Conservation (phyloP, 92 coral and sea anemone genomes). For the Pocillopora grandis region DNA sequence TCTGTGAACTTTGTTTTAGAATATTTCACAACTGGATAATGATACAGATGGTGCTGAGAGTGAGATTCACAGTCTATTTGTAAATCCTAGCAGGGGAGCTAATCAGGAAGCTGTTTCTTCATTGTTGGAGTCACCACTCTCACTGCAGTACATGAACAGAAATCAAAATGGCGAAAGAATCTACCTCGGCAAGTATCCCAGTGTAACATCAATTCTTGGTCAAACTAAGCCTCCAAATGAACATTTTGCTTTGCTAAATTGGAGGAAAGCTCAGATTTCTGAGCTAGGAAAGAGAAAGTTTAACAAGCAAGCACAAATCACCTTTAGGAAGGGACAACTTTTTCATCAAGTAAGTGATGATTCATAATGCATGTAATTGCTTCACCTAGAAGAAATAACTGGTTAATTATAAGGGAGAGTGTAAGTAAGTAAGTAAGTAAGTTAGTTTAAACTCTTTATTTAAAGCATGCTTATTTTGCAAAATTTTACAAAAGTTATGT, state of each 20-base stretch:
- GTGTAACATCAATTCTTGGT: constrained; percentile 83
- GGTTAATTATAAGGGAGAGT: too few relatives aligned
- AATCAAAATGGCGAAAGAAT: constrained; percentile 46
- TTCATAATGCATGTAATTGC: background rate
- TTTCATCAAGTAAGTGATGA: constrained; percentile 75
- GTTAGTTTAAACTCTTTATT: too few relatives aligned
- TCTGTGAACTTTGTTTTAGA: constrained; percentile 10
- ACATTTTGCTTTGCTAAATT: constrained; percentile 78
- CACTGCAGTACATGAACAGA: constrained; percentile 3
- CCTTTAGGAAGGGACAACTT: constrained; percentile 62
- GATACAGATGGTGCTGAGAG: constrained; percentile 11
- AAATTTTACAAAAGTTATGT: too few relatives aligned
- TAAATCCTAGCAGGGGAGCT: constrained; percentile 49
- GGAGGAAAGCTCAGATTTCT: constrained; percentile 76
- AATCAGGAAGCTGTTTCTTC: constrained; percentile 47
- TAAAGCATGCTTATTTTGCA: too few relatives aligned
- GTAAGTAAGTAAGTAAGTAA: too few relatives aligned
- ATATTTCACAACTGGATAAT: constrained; percentile 16
- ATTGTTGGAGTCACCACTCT: constrained; percentile 37
- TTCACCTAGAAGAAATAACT: too few relatives aligned
- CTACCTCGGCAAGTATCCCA: constrained; percentile 60
- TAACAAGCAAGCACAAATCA: constrained; percentile 55
- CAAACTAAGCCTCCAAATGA: constrained; percentile 81
- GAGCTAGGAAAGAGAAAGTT: constrained; percentile 76
- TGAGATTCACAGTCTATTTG: constrained; percentile 50